Percentiles rank a stretch among this genome's conserved stretches.
Conservation (phyloP, 53 echinoderm and acorn worm species). For the Astropecten irregularis region DNA sequence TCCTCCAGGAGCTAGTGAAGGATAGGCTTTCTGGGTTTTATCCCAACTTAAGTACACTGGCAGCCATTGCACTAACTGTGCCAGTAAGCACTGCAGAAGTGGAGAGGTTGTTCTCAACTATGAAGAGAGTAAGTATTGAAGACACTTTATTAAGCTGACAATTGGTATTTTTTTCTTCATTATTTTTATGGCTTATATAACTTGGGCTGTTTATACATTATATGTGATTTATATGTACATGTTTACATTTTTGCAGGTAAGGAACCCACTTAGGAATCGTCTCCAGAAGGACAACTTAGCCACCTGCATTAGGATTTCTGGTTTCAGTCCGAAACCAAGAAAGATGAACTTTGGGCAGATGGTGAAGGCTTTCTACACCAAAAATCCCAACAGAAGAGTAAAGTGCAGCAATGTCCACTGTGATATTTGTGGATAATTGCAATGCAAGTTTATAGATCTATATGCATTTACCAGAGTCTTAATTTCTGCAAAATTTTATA, state of each 20-base stretch:
- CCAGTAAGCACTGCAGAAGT: conserved; percentile 6
- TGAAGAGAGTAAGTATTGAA: conserved; percentile 7
- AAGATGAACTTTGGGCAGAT: neutral
- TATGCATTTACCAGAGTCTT: too few relatives aligned
- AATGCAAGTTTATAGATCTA: too few relatives aligned
- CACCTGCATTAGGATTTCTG: neutral
- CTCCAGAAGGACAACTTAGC: neutral
- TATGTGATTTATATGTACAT: neutral
- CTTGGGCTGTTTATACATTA: neutral
- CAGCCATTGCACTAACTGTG: neutral
- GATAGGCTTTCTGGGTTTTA: neutral
- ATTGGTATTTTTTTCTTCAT: neutral
- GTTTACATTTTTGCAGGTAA: neutral
- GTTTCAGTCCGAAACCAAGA: neutral
- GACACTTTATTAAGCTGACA: neutral
- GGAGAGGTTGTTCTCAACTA: neutral
- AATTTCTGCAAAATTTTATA: too few relatives aligned
- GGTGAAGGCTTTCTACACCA: neutral
- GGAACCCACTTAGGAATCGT: neutral
- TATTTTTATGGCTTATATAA: neutral
- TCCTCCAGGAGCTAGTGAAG: neutral
- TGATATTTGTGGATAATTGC: neutral
- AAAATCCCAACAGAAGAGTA: neutral
- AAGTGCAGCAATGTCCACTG: neutral
- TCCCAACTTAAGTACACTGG: neutral